These are phyloP conservation scores for Cepaea hortensis DNA, from an alignment of 2,888 invertebrate species.

Conservation along the genomic window DNA sequence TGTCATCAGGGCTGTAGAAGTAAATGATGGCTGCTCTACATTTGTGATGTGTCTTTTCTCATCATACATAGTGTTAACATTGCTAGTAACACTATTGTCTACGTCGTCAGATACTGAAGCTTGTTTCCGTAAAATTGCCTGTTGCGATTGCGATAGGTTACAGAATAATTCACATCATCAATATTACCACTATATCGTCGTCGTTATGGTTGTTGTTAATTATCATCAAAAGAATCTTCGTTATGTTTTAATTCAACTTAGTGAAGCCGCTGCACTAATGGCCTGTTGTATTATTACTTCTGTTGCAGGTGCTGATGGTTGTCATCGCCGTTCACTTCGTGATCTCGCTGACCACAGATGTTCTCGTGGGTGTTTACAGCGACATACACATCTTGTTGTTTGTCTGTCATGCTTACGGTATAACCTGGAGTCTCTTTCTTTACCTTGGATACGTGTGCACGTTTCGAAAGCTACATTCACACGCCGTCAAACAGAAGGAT, in stretches of 20 bases:
- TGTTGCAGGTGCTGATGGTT: conserved; percentile 82
- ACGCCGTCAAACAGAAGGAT: conserved; percentile 72
- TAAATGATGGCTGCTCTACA: too few relatives aligned
- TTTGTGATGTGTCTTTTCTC: too few relatives aligned
- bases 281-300: background rate
- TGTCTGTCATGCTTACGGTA: conserved; percentile 86
- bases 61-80: too few relatives aligned
- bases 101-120: too few relatives aligned
- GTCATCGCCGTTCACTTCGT: conserved; percentile 87
- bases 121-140: too few relatives aligned
- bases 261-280: too few relatives aligned
- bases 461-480: conserved; percentile 69
- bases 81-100: too few relatives aligned
- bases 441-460: conserved; percentile 86
- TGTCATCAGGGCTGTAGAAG: too few relatives aligned
- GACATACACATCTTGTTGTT: conserved; percentile 68
- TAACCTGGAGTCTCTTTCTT: conserved; percentile 88
- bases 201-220: background rate
- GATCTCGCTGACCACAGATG: conserved; percentile 88
- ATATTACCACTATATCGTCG: background rate
- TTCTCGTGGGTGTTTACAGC: conserved; percentile 76
- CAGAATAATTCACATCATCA: background rate
- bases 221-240: too few relatives aligned
- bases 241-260: too few relatives aligned
- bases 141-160: too few relatives aligned